Base-by-base conservation (phyloP, 2,797 vertebrate species). In the Rhinichthys osculus region DNA sequence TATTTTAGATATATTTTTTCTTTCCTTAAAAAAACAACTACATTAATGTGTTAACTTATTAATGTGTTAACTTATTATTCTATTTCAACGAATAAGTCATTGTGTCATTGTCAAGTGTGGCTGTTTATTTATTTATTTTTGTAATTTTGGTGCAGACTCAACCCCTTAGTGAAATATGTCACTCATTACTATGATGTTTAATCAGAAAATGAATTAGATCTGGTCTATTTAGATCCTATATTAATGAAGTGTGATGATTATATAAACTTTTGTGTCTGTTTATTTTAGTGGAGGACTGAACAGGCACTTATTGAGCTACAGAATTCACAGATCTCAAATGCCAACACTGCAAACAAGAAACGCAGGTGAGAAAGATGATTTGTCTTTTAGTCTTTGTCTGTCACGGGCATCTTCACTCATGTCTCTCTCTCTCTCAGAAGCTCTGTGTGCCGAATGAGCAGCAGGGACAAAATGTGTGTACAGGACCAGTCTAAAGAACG, bases 371-470 rank as follows among this genome's bases (percentile, higher is more conserved):
- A 59, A 57, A 38, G 7, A 38, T 23, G n/a, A 38, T 35, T 47
- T 17, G 14, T 69, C 4, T 81, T 64, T 80, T n/a, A 69, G 38
- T 38, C n/a, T 78, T 52, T 82, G 17, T 33, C 40, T 30, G 52
- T 23, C 44, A 44, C 1, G 3, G 21, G 62, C 59, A 66, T 74
- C 17, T 73, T 57, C 23, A 38, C 5, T 23, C 23, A 44, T 1
- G 0, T 23, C 1, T 38, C 13, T 86, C 40, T 87, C 40, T 35
- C 33, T 59, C 10, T 88, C 86, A 98, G 97, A 92, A 97, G 93
- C 89, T 97, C 97, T 0, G 96, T 98, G 87, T 97, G 97, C 89
- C 93, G 97, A 74, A 97, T 98, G 96, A 98, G 97, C 93, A 98
- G 97, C 89, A 96, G 90, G n/a, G 97, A 98, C 33, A 98, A 98